These are phyloP conservation scores for Drosophila rufa DNA, from an alignment of 1,140 invertebrate species.

Conservation along the genomic window DNA sequence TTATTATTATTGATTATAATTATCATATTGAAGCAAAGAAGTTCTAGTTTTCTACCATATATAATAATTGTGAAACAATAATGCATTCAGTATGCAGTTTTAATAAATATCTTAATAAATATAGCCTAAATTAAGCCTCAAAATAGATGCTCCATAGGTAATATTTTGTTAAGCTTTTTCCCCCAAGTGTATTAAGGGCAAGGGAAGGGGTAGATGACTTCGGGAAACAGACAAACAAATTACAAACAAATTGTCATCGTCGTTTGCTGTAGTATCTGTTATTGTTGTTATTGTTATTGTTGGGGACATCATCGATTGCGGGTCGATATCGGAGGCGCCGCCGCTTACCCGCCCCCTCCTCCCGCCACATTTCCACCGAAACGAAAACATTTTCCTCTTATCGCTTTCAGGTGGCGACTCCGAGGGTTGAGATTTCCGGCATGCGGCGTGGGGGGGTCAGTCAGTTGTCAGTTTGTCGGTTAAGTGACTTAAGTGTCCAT, in stretches of 20 bases:
- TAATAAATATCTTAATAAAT: not conserved
- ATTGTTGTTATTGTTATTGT: conserved; percentile 16
- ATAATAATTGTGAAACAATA: no score
- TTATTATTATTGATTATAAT: not conserved
- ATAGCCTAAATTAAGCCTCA: not conserved
- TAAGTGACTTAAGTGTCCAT: conserved; percentile 45
- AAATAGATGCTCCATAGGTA: no score
- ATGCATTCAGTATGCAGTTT: no score
- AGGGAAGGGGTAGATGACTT: not conserved
- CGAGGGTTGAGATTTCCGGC: conserved; percentile 15
- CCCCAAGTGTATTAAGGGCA: not conserved
- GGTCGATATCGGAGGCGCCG: conserved; percentile 38
- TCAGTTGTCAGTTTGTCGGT: conserved; percentile 14
- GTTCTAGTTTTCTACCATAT: no score
- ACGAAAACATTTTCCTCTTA: conserved; percentile 45
- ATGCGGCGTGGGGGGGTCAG: not conserved
- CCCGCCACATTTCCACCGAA: not conserved
- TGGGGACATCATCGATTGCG: conserved; percentile 46
- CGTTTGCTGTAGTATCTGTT: conserved; percentile 2
- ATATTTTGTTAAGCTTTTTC: not conserved
- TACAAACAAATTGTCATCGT: conserved; percentile 79
- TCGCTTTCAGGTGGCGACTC: conserved; percentile 46
- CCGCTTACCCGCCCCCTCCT: not conserved
- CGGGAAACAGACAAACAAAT: conserved; percentile 68
- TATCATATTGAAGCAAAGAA: not conserved